These are phyloP conservation scores for Aurelia aurita DNA, from an alignment of 30 jellyfish, hydroid and myxozoan species.

Conservation along the genomic window DNA sequence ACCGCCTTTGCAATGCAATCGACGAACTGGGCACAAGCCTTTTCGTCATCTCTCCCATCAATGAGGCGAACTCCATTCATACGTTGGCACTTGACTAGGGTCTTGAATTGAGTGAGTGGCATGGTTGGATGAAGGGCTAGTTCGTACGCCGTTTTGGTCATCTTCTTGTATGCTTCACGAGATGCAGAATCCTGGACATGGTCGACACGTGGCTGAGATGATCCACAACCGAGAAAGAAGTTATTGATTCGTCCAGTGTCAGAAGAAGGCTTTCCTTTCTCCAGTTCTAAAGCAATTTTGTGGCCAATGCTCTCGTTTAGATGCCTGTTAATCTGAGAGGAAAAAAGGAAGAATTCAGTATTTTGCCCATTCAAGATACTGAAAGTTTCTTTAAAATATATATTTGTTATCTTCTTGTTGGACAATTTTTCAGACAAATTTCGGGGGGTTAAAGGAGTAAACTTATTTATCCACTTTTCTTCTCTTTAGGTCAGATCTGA, in stretches of 20 bases:
- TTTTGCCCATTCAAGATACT: too few relatives aligned
- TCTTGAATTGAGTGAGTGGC: slow-evolving; percentile 29
- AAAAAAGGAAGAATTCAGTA: neutral
- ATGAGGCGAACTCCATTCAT: slow-evolving; percentile 45
- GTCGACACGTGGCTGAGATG: slow-evolving; percentile 32
- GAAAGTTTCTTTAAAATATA: too few relatives aligned
- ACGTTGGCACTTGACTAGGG: slow-evolving; percentile 29
- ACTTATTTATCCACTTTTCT: too few relatives aligned
- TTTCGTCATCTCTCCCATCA: slow-evolving; percentile 29
- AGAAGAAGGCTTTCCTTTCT: slow-evolving; percentile 12
- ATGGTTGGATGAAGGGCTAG: slow-evolving; percentile 61
- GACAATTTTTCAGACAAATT: too few relatives aligned
- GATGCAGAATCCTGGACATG: neutral
- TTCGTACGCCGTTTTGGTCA: slow-evolving; percentile 9
- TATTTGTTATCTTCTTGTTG: too few relatives aligned
- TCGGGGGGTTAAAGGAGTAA: too few relatives aligned
- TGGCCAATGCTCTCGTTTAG: slow-evolving; percentile 3
- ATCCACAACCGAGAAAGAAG: slow-evolving; percentile 4
- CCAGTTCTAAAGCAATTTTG: slow-evolving; percentile 9
- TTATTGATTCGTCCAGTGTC: slow-evolving; percentile 3
- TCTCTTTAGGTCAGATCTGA: too few relatives aligned
- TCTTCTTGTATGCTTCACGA: slow-evolving; percentile 1
- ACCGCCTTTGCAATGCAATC: slow-evolving; percentile 27
- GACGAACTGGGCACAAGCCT: slow-evolving; percentile 23
- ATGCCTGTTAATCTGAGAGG: neutral